Evolutionary conservation across 2,113 vertebrate genomes (phyloP).

Genomic region (Scartelaos histophorus): DNA sequence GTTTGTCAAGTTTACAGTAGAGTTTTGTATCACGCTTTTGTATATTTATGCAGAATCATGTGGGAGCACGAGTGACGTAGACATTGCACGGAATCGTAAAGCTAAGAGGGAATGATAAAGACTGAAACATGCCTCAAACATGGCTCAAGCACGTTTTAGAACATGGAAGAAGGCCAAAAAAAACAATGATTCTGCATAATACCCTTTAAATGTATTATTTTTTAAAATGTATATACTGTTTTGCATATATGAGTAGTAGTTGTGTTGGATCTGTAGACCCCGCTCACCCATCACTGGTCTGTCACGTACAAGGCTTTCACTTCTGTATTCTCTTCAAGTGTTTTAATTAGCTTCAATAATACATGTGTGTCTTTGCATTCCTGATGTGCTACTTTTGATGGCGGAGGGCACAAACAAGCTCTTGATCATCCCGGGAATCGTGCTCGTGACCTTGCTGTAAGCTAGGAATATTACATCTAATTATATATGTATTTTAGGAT

Average conservation of each 20-base stretch:
- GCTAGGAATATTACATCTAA: background rate
- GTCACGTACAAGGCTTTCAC: background rate
- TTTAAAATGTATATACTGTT: no score
- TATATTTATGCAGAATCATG: no score
- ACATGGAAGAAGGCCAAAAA: no score
- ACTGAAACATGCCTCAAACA: no score
- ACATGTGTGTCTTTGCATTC: background rate
- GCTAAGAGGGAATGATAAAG: no score
- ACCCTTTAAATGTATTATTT: no score
- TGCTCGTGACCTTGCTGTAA: background rate
- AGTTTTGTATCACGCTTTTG: no score
- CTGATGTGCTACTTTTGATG: background rate
- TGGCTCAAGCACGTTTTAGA: no score
- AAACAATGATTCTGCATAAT: no score
- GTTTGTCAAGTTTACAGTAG: no score
- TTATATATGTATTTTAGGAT: background rate
- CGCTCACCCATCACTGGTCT: background rate
- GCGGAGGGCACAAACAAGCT: background rate
- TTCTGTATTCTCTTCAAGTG: background rate
- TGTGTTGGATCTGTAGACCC: background rate
- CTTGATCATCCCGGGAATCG: background rate
- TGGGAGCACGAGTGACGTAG: no score
- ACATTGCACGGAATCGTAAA: no score
- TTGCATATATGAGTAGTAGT: background rate
- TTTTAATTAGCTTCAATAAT: conserved; percentile 3